Percentiles rank a stretch among this genome's conserved stretches.
phyloP scores from a whole-genome alignment of 2,888 invertebrate genomes.

The Aromia moschata region DNA sequence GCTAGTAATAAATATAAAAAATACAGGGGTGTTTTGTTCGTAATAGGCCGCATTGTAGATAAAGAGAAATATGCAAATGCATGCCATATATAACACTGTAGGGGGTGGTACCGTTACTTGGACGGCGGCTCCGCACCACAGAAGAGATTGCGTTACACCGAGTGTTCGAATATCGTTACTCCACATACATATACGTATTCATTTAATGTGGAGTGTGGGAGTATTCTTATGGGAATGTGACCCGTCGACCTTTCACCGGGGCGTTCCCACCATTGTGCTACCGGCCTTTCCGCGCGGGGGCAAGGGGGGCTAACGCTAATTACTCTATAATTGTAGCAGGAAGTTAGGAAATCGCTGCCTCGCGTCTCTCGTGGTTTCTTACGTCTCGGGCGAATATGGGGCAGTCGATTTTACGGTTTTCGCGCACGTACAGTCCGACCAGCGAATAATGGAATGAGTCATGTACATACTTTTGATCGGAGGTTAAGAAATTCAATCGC shows the following conservation, averaged over 20 bases:
- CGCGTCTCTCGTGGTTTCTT: slow-evolving; percentile 17
- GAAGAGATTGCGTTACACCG: slow-evolving; percentile 31
- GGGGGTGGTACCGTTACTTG: slow-evolving; percentile 20
- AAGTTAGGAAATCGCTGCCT: slow-evolving; percentile 59
- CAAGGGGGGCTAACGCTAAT: slow-evolving; percentile 56
- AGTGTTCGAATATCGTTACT: slow-evolving; percentile 44
- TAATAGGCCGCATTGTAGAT: too few species aligned
- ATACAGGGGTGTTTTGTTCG: too few species aligned
- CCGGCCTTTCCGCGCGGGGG: slow-evolving; percentile 47
- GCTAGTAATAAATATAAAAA: too few species aligned
- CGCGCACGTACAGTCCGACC: too few species aligned
- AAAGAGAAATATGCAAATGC: too few species aligned
- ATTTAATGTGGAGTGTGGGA: slow-evolving; percentile 63
- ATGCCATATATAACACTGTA: too few species aligned
- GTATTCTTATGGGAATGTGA: slow-evolving; percentile 64
- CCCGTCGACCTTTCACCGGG: slow-evolving; percentile 62
- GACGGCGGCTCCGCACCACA: slow-evolving; percentile 2
- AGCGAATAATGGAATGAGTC: too few species aligned
- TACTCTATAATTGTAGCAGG: slow-evolving; percentile 63
- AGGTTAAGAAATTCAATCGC: too few species aligned
- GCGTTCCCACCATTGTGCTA: slow-evolving; percentile 64
- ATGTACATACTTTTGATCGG: too few species aligned
- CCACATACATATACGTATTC: slow-evolving; percentile 52
- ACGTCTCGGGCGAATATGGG: slow-evolving; percentile 11
- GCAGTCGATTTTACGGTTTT: slow-evolving; percentile 2